Evolutionary conservation across 2,797 vertebrate genomes (phyloP), one percentile per base, ranked within the genome.

Genomic region (Phataginus tetradactyla): DNA sequence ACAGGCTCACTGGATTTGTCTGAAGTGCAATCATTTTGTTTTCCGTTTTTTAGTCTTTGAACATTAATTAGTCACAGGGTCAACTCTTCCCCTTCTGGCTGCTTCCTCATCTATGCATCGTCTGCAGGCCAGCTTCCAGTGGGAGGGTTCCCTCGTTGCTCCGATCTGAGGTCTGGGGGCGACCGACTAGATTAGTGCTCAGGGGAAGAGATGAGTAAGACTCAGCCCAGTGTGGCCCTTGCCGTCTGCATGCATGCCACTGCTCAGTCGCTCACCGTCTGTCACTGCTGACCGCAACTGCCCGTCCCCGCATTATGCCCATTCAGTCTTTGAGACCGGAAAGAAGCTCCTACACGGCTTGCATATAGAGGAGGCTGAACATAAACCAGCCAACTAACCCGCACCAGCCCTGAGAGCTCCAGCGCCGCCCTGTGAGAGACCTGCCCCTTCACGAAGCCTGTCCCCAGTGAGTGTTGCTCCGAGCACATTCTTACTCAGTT

Each of bases 401-500:
- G 15, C 10, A 37, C 6, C 13, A 61, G 84, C 23, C 2, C 25
- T 4, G 4, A 13, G 49, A 57, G 21, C 45, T 45, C 45, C 45
- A 45, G 45, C 10, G 10, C 45, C 10, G 45, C 45, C 45, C 45
- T 45, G 45, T 45, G 45, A 11, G 39, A 86, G 72, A 66, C 13
- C n/a, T 1, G 0, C 25, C 57, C 14, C 20, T 17, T 15, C 5
- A 1, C 55, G 21, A 69, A 78, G 27, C 55, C 61, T 0, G 1
- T 1, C 12, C 37, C 34, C 34, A 7, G 23, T 1, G 12, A 64
- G 55, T 10, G 1, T 25, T 53, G 29, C 59, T 37, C 32, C 23
- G 77, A 87, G 66, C 15, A 34, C 4, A 8, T 42, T 37, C 59
- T 34, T 15, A 11, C 39, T 55, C 25, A 39, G 61, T 74, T 14